These are phyloP conservation scores for Megalops atlanticus DNA, from an alignment of 2,113 vertebrate genomes.

Conservation along the genomic window DNA sequence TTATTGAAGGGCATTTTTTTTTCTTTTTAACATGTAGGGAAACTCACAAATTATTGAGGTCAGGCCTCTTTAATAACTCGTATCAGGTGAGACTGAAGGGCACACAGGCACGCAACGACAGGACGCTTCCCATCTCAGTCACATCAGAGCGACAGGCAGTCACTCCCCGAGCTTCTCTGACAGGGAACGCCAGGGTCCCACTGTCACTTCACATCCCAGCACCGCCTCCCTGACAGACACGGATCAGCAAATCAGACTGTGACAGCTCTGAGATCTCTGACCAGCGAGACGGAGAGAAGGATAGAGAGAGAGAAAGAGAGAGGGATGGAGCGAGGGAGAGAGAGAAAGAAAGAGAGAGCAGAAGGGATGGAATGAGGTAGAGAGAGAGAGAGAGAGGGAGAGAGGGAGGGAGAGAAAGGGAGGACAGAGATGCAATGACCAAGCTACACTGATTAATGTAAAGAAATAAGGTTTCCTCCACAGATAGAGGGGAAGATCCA, in stretches of 20 bases:
- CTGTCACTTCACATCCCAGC: conserved; percentile 16
- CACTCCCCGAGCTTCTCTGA: too few species aligned
- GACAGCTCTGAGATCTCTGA: neutral
- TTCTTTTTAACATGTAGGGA: neutral
- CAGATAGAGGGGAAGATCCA: too few species aligned
- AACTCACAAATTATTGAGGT: neutral
- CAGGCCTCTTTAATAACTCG: conserved; percentile 2
- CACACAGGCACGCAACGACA: conserved; percentile 1
- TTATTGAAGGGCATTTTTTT: neutral
- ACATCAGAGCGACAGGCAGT: conserved; percentile 1
- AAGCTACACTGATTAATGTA: too few species aligned
- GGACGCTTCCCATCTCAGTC: neutral
- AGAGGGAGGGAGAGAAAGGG: too few species aligned
- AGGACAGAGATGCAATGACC: too few species aligned
- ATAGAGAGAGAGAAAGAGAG: too few species aligned
- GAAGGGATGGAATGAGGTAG: too few species aligned
- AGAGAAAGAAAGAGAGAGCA: too few species aligned
- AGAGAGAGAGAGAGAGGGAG: too few species aligned
- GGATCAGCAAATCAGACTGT: neutral
- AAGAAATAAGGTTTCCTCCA: too few species aligned
- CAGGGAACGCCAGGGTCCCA: neutral
- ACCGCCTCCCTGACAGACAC: neutral
- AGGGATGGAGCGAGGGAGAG: too few species aligned
- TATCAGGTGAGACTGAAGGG: conserved; percentile 3
- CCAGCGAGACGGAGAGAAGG: neutral